Evolutionary conservation across 2,797 vertebrate species (phyloP).

Genomic region (Zenarchopterus dispar): DNA sequence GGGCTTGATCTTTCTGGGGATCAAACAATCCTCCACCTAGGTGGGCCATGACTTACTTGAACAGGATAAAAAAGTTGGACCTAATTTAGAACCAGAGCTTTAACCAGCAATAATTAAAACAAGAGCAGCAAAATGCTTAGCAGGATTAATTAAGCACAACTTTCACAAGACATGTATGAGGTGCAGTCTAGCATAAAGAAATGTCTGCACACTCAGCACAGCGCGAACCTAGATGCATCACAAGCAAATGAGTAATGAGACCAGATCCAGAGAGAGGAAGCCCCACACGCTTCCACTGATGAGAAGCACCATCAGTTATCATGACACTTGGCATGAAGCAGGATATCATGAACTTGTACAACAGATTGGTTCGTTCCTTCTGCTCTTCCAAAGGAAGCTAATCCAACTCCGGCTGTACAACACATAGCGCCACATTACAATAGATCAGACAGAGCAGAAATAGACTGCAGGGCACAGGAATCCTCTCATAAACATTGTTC

Average conservation of each 20-base stretch:
- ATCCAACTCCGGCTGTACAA: slow-evolving; percentile 45
- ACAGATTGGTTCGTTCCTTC: slow-evolving; percentile 49
- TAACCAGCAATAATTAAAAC: slow-evolving; percentile 40
- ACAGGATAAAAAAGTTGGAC: slow-evolving; percentile 4
- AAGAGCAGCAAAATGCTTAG: slow-evolving; percentile 39
- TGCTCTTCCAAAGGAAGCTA: slow-evolving; percentile 32
- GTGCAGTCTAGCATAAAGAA: slow-evolving; percentile 25
- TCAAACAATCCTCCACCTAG: slow-evolving; percentile 43
- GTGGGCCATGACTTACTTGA: slow-evolving; percentile 13
- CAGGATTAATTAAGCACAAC: slow-evolving; percentile 54
- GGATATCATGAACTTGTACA: slow-evolving; percentile 42
- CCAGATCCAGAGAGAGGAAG: slow-evolving; percentile 37
- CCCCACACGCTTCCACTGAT: slow-evolving; percentile 25
- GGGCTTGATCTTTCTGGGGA: slow-evolving; percentile 51
- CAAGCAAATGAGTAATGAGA: slow-evolving; percentile 35
- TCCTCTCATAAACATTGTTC: slow-evolving; percentile 53
- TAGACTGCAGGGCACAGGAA: slow-evolving; percentile 38
- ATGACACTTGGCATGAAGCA: slow-evolving; percentile 33
- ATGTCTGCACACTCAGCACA: slow-evolving; percentile 43
- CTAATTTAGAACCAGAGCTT: slow-evolving; percentile 29
- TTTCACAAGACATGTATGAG: slow-evolving; percentile 29
- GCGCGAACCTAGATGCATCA: slow-evolving; percentile 22
- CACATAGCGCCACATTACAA: slow-evolving; percentile 43
- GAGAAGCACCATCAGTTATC: slow-evolving; percentile 42
- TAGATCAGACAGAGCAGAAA: slow-evolving; percentile 51